These are phyloP conservation scores for Zygogramma bicolorata DNA, from an alignment of 2,888 invertebrate species.

Conservation along the genomic window DNA sequence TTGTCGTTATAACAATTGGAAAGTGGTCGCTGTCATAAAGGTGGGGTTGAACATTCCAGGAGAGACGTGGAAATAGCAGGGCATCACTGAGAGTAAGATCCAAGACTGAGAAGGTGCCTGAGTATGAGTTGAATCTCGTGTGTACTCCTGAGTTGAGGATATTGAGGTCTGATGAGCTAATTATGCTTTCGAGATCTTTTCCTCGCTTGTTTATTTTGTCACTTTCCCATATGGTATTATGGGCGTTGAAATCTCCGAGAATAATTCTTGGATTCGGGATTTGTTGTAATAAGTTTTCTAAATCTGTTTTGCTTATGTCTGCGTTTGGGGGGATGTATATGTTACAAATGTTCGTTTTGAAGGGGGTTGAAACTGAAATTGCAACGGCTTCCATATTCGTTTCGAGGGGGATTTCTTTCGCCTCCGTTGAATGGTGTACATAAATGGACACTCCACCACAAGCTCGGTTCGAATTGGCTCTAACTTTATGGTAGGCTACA, in stretches of 20 bases:
- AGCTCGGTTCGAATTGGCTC: not conserved
- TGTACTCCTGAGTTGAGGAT: not conserved
- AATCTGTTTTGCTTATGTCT: not conserved
- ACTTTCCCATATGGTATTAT: not conserved
- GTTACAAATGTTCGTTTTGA: not conserved
- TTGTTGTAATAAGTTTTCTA: not conserved
- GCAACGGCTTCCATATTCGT: not conserved
- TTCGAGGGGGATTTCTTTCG: not conserved
- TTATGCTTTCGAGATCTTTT: not conserved
- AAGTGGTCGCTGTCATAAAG: not conserved
- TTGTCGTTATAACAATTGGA: not conserved
- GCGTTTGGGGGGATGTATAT: not conserved
- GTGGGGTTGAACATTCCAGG: not conserved
- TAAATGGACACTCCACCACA: not conserved
- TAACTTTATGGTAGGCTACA: not conserved
- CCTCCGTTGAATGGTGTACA: too few relatives aligned
- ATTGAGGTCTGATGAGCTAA: not conserved
- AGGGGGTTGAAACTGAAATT: not conserved
- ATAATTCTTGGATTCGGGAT: not conserved
- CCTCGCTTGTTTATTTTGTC: not conserved
- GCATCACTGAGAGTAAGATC: not conserved
- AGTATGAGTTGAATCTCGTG: not conserved
- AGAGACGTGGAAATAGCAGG: not conserved
- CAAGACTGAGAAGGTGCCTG: not conserved
- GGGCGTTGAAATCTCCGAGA: not conserved